Evolutionary conservation across 1,140 invertebrate species (phyloP), one percentile per base, ranked within the genome.

Genomic region (Magallana ariakensis): DNA sequence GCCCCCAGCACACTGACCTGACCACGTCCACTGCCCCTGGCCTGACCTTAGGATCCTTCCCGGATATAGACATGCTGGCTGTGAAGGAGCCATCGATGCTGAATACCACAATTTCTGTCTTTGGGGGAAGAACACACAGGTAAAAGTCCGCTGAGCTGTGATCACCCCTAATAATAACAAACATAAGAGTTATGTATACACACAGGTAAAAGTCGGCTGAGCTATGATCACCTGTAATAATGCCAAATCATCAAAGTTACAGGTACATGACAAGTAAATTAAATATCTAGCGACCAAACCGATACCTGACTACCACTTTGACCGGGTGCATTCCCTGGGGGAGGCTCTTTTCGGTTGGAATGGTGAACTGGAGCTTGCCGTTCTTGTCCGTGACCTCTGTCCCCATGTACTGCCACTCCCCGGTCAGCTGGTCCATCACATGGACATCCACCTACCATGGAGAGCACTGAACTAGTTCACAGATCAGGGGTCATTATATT

Each of bases 61-160:
- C 99, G 60, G 98, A 99, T 1, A 99, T 99, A 22, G 99, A 99
- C 91, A 99, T 97, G 93, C 98, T 99, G 0, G 98, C 99, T 56
- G 99, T 99, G 94, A 99, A 99, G 0, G 98, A 99, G 16, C 99
- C 99, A 94, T 99, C 99, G 93, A 99, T 99, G 95, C 98, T 99
- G 95, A 99, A 99, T 10, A 99, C 98, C 26, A 99, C 97, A 93
- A 97, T 98, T 95, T 99, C 98, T 26, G 99, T 99, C 93, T 97
- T 97, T 4, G 98, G 97, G 89, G 99, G 99, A 90, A 99, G 97
- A 86, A 99, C 98, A 88, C 98, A 97, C 94, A 99, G 95, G 93
- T 97, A 98, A 94, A 99, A 98, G 94, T 99, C 98, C 75, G 98
- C 97, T 88, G 96, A 97, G 22, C 98, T 99, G 93, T 99, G 98